These are phyloP conservation scores for Corythornis leucogaster DNA, from an alignment of 2,797 vertebrate genomes.

Conservation along the genomic window DNA sequence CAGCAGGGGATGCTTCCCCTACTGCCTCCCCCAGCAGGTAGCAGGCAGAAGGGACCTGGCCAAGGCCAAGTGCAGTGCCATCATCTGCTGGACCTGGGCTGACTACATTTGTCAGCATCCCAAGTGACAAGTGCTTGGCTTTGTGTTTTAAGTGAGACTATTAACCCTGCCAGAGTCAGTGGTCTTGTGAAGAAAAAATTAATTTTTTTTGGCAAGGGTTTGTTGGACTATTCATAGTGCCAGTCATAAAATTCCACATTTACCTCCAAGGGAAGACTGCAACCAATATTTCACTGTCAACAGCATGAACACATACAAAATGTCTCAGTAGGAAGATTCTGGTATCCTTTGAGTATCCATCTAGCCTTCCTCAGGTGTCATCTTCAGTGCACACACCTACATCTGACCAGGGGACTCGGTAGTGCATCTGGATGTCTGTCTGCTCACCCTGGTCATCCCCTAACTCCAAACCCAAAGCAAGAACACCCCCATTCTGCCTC, in stretches of 20 bases:
- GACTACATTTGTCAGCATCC: neutral
- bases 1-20: neutral
- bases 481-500: neutral
- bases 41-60: neutral
- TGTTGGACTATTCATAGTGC: neutral
- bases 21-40: accelerated
- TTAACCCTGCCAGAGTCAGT: neutral
- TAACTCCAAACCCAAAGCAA: neutral
- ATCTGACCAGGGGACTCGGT: too few relatives aligned
- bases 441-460: neutral
- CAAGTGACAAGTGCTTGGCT: neutral
- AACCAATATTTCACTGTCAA: neutral
- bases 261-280: neutral
- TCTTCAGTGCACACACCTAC: accelerated
- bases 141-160: neutral
- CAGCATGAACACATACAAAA: neutral
- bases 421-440: neutral
- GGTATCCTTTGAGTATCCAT: neutral
- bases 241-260: neutral
- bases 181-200: neutral
- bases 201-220: neutral
- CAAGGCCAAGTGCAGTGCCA: neutral
- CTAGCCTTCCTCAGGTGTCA: neutral
- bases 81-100: neutral
- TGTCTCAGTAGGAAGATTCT: neutral